Base-by-base conservation (phyloP, 2,113 vertebrate genomes). In the Carettochelys insculpta region DNA sequence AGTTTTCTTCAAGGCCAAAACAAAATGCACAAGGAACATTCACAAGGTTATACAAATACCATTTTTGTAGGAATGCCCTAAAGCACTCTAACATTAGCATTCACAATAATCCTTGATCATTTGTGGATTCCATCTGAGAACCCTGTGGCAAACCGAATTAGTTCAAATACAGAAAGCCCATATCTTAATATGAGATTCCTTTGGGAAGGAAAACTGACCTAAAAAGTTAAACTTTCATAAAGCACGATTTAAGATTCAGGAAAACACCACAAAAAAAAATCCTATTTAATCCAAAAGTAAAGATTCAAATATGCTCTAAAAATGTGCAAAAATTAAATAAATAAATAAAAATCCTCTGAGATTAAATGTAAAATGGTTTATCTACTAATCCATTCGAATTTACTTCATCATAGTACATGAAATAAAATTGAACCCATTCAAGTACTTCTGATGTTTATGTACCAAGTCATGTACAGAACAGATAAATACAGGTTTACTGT, bases 31-130 rank as follows among this genome's bases (percentile, higher is more conserved):
- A 41, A 86, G 38, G 17, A 88, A 10, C 31, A 80, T 68, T 12
- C 34, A n/a, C 7, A 86, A 73, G 34, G 25, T 20, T 45, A 48
- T 65, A 54, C 31, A 88, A 78, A 3, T 29, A 54, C 14, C 54
- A 53, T 53, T 27, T 3, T 8, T 11, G 13, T 0, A 20, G 13
- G 31, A 13, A 45, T 83, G 52, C 0, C 0, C 45, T 85, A 73
- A 24, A 73, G 41, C 38, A 73, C 68, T 27, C 78, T 65, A 25
- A 0, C 17, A 20, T 14, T 14, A 82, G 16, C 5, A 0, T 12
- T 78, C 34, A 34, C 51, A 78, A 52, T 25, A 52, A 25, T 52
- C 22, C 50, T 79, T 38, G 50, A 52, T 25, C 1, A 56, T 45
- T 19, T 52, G 45, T 41, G 88, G 29, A 84, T 1, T 0, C 58